Percentiles rank a stretch among this genome's conserved stretches.
These are phyloP conservation scores for Drosophila serrata DNA, from an alignment of 1,140 invertebrate species.

Conservation along the genomic window DNA sequence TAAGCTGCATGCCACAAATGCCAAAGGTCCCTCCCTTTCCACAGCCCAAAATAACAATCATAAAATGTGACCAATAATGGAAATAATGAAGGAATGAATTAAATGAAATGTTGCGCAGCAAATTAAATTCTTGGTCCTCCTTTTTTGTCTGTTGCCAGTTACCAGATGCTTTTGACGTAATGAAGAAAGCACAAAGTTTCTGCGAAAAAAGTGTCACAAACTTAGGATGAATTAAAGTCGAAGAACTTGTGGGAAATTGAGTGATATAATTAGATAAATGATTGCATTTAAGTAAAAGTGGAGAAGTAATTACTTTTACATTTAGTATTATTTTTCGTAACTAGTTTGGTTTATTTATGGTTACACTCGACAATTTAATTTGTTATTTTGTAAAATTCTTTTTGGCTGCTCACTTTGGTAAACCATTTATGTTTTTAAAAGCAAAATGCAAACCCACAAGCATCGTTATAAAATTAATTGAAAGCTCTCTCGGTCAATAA, in stretches of 20 bases:
- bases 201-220: neutral
- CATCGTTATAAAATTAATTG: constrained; percentile 1
- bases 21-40: constrained; percentile 14
- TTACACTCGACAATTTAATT: neutral
- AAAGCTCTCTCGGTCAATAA: neutral
- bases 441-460: neutral
- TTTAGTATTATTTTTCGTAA: neutral
- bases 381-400: neutral
- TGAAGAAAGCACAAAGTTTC: constrained; percentile 6
- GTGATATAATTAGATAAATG: constrained; percentile 5
- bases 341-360: too few species aligned
- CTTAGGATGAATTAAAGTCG: neutral
- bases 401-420: neutral
- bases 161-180: constrained; percentile 10
- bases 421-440: neutral
- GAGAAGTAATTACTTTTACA: neutral
- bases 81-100: constrained; percentile 68
- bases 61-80: constrained; percentile 78
- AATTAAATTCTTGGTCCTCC: constrained; percentile 28
- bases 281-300: neutral
- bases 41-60: constrained; percentile 44
- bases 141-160: constrained; percentile 11
- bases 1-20: constrained; percentile 72
- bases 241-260: neutral
- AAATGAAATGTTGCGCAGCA: constrained; percentile 47